phyloP scores from a whole-genome alignment of 2,113 vertebrate species.

The Aptenodytes forsteri region DNA sequence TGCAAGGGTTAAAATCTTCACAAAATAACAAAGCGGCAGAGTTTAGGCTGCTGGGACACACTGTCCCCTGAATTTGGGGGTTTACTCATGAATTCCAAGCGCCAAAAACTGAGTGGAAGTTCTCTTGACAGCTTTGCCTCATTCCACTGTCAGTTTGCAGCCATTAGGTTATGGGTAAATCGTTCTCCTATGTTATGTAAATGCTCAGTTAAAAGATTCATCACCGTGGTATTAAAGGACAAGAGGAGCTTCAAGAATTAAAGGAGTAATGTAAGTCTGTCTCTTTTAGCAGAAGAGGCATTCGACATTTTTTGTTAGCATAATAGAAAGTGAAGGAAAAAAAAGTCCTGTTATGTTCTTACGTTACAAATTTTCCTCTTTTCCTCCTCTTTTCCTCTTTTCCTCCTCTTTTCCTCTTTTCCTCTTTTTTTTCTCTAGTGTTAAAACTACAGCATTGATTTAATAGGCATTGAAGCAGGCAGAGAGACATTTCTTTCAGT shows the following conservation, averaged over 20 bases:
- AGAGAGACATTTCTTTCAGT: rapidly evolving
- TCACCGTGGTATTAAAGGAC: rapidly evolving
- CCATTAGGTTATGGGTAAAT: neutral
- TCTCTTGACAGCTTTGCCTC: neutral
- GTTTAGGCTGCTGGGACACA: neutral
- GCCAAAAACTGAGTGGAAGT: rapidly evolving
- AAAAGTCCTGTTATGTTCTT: rapidly evolving
- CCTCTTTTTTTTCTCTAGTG: neutral
- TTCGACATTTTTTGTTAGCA: rapidly evolving
- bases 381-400: too few species aligned
- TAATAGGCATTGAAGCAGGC: neutral
- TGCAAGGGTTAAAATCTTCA: neutral
- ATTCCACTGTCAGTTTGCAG: neutral
- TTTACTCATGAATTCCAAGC: neutral
- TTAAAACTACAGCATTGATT: neutral
- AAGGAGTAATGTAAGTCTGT: rapidly evolving
- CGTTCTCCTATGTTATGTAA: rapidly evolving
- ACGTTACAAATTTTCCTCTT: neutral
- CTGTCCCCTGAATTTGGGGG: rapidly evolving
- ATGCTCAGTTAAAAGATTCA: rapidly evolving
- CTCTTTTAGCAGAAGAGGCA: neutral
- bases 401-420: too few species aligned
- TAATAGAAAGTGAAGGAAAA: neutral
- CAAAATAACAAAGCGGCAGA: rapidly evolving
- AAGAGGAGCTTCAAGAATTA: neutral